Base-by-base conservation (phyloP, 2,113 vertebrate genomes). In the Eleginops maclovinus region DNA sequence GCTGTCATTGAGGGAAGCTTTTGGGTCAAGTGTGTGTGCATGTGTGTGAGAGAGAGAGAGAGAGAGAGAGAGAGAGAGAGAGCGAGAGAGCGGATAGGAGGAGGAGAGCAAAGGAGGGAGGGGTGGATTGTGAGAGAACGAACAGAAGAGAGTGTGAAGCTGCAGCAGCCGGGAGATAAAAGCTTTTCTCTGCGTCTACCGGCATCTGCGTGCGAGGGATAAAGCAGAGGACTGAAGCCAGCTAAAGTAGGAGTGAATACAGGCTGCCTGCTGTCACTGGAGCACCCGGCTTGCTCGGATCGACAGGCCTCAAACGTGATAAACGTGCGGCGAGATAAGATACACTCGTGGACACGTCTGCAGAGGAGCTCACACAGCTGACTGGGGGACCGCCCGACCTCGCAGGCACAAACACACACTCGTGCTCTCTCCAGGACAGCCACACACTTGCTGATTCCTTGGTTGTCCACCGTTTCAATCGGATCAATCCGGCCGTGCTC, bases 91-190 rank as follows among this genome's bases (percentile, higher is more conserved):
- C 74, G 58, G 76, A 91, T 86, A 86, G 87, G 91, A 89, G 87
- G 91, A 87, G 87, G 82, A 63, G 83, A 86, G 85, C 67, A 61
- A 54, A 78, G 81, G 74, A 87, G 83, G 86, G 87, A 91, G 92
- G 90, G 90, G 81, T 81, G 74, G 67, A 82, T 72, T 87, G 84
- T 78, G 88, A 77, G 91, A 77, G 89, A 72, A 86, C 81, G 79
- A 84, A 88, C 91, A 92, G 91, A 82, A 78, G 77, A 88, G 90
- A 90, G 82, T 82, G 88, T 87, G 89, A 90, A 91, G 92, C 94
- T 92, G 94, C 94, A 93, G 93, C 93, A 92, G 92, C 78, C 88
- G 74, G 85, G 75, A 94, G 92, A 94, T 93, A 75, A 93, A 92
- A 89, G 92, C 90, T 53, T 82, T 83, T 75, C 84, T 88, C 87